Base-by-base conservation (phyloP, 30 jellyfish, hydroid and myxozoan genomes). In the Chironex yamaguchii region DNA sequence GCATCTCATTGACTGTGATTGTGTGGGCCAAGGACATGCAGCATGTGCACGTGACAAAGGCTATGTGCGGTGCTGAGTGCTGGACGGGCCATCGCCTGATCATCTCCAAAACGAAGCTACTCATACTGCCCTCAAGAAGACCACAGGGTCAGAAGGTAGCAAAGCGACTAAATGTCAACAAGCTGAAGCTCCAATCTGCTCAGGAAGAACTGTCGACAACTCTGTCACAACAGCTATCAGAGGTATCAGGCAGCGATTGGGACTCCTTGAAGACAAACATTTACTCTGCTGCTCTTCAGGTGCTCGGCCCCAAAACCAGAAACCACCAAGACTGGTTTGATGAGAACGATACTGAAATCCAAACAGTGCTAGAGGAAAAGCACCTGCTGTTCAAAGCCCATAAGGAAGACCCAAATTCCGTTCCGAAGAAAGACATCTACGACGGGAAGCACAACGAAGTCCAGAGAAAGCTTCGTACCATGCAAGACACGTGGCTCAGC, bases 1-100 rank as follows among this genome's bases (percentile, higher is more conserved):
- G 92, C 92, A 81, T 48, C 88, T 66, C 12, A 2, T 58, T 12
- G 90, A 79, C 87, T 68, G 67, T 52, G 3, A 17, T 70, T 6
- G 31, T 36, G 1, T 34, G 92, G 11, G 13, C 36, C 29, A 21
- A 13, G 2, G 87, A 53, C 25, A 53, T 1, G 21, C 3, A 34
- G 23, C 67, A 52, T 53, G 3, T 49, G 1, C 25, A 50, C 23
- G 25, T 79, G 22, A 58, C 90, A 1, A 54, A 29, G 49, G 3
- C 85, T 29, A 36, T 71, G 85, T 25, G 75, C 4, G 76, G 85
- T 29, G 76, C 85, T 1, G 85, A 36, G 9, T 71, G 85, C 31
- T 71, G 71, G 72, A 71, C 77, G 2, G 85, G 26, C 74, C 85
- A 71, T 35, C 85, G 14, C 58, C 58, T 68, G 74, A 27, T 68